Base-by-base conservation (phyloP, 1,140 invertebrate species). In the Bactericera cockerelli region DNA sequence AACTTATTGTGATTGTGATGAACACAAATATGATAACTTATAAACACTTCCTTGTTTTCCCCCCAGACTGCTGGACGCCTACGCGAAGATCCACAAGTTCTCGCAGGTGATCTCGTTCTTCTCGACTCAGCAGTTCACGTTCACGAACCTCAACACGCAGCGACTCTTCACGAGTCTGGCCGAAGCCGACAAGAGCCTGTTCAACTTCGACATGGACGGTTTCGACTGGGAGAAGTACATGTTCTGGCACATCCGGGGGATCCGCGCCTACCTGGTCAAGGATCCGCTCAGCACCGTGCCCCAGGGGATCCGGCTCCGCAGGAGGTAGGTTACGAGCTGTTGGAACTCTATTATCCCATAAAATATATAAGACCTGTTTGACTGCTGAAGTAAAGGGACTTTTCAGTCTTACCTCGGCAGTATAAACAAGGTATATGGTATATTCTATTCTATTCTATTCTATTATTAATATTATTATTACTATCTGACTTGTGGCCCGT, bases 1-100 rank as follows among this genome's bases (percentile, higher is more conserved):
- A n/a, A n/a, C n/a, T n/a, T n/a, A n/a, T n/a, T n/a, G n/a, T n/a
- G n/a, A n/a, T n/a, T n/a, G n/a, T n/a, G n/a, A n/a, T n/a, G n/a
- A n/a, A n/a, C n/a, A n/a, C n/a, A n/a, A n/a, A n/a, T n/a, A n/a
- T n/a, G n/a, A n/a, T n/a, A n/a, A n/a, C n/a, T n/a, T n/a, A n/a
- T n/a, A n/a, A n/a, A n/a, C n/a, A n/a, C n/a, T n/a, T n/a, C n/a
- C n/a, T n/a, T n/a, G n/a, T 22, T 62, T 58, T 55, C 28, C 31
- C 70, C 71, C 25, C 65, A 77, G 75, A 71, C 74, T 89, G 67
- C 68, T 82, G 58, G 81, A 81, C 62, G 75, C 83, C 19, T 88
- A 90, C 67, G 76, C 76, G 54, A 88, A 85, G 69, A 78, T 93
- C 31, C 79, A 86, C 64, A 83, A 82, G 67, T 85, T 89, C 39